These are phyloP conservation scores for Drosophila tropicalis DNA, from an alignment of 1,140 invertebrate species.

Conservation along the genomic window DNA sequence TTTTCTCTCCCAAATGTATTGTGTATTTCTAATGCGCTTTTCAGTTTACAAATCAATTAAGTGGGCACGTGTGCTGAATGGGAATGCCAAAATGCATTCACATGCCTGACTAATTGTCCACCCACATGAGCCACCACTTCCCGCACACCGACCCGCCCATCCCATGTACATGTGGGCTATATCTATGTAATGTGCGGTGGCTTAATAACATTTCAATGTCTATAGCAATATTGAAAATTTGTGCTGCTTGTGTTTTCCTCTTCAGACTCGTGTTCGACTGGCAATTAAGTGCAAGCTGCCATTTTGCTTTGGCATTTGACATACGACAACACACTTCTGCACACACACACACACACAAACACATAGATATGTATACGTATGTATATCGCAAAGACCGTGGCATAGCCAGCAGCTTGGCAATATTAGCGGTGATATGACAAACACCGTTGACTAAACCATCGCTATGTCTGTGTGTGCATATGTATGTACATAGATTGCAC, in stretches of 20 bases:
- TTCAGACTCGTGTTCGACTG: slow-evolving; percentile 39
- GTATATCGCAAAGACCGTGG: slow-evolving; percentile 25
- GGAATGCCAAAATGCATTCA: slow-evolving; percentile 15
- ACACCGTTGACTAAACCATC: slow-evolving; percentile 53
- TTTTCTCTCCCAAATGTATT: slow-evolving; percentile 2
- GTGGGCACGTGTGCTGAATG: slow-evolving; percentile 27
- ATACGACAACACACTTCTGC: slow-evolving; percentile 35
- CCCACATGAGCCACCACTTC: background rate
- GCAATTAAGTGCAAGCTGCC: slow-evolving; percentile 74
- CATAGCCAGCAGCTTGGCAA: slow-evolving; percentile 51
- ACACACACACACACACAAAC: slow-evolving; percentile 11
- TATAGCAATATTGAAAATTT: slow-evolving; percentile 61
- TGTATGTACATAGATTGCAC: slow-evolving; percentile 40
- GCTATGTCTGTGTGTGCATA: slow-evolving; percentile 14
- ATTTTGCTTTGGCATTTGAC: slow-evolving; percentile 51
- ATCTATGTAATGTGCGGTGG: slow-evolving; percentile 51
- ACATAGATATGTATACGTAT: slow-evolving; percentile 21
- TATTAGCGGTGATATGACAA: slow-evolving; percentile 75
- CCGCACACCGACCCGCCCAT: background rate
- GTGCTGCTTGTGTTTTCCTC: slow-evolving; percentile 31
- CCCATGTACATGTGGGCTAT: background rate
- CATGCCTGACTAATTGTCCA: slow-evolving; percentile 31
- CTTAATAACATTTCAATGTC: slow-evolving; percentile 58
- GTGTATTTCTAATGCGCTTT: slow-evolving; percentile 28
- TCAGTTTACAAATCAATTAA: slow-evolving; percentile 46